Evolutionary conservation across 2,113 vertebrate genomes (phyloP).

Genomic region (Petroica traversi): DNA sequence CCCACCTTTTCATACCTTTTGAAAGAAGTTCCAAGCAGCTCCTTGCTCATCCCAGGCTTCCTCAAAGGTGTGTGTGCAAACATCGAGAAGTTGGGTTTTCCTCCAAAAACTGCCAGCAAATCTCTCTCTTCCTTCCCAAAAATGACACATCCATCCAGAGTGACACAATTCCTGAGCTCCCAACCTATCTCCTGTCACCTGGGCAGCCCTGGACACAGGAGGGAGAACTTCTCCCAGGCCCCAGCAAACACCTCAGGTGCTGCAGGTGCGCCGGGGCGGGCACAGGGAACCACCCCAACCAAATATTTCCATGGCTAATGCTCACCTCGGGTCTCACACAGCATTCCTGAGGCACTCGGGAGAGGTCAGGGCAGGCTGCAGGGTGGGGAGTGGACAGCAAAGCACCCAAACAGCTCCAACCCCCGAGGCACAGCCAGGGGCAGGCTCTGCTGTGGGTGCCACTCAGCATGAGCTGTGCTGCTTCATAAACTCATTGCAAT

Average conservation of each 20-base stretch:
- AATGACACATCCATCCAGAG: not conserved
- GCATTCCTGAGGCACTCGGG: not conserved
- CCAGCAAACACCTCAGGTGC: too few relatives aligned
- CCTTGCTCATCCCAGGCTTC: not conserved
- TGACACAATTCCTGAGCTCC: not conserved
- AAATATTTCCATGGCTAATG: not conserved
- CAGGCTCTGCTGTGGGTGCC: too few relatives aligned
- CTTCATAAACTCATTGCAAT: accelerated
- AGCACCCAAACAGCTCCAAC: not conserved
- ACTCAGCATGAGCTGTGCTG: too few relatives aligned
- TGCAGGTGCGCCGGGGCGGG: accelerated
- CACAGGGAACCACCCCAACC: not conserved
- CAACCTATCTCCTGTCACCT: not conserved
- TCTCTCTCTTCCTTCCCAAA: not conserved
- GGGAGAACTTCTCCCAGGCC: not conserved
- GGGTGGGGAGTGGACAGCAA: not conserved
- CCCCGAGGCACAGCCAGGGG: not conserved
- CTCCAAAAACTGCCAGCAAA: not conserved
- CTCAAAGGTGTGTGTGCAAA: accelerated
- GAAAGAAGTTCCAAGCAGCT: not conserved
- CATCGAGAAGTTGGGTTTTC: not conserved
- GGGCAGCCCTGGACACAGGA: not conserved
- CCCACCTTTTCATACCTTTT: not conserved
- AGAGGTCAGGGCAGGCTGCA: not conserved
- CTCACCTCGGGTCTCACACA: not conserved